Evolutionary conservation across 2,888 invertebrate genomes (phyloP).

Genomic region (Elgonia sp.): DNA sequence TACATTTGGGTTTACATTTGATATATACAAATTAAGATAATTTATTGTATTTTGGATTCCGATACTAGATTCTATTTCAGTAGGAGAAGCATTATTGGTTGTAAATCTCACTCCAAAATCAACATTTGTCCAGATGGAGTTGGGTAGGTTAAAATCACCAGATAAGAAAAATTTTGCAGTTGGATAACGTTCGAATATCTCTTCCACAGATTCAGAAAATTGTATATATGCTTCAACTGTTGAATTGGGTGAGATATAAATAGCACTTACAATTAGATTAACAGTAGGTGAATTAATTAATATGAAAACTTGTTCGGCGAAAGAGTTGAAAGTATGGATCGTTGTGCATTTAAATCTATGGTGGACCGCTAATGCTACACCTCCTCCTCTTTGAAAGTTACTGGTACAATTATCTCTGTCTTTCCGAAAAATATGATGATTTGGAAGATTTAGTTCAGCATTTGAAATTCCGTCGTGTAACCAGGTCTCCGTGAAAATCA

Average conservation of each 20-base stretch:
- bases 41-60: not conserved
- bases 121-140: not conserved
- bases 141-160: conserved; percentile 3
- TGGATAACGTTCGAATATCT: not conserved
- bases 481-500: not conserved
- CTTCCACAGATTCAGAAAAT: not conserved
- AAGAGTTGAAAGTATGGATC: not conserved
- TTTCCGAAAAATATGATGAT: not conserved
- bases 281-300: not conserved
- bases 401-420: not conserved
- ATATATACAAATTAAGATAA: not conserved
- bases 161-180: not conserved
- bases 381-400: not conserved
- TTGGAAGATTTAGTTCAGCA: not conserved
- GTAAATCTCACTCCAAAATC: not conserved
- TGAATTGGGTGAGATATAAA: not conserved
- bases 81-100: not conserved
- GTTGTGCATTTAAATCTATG: not conserved
- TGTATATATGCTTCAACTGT: not conserved
- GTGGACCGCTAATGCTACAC: not conserved
- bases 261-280: not conserved
- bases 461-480: not conserved
- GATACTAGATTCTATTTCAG: not conserved
- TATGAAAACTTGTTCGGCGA: not conserved
- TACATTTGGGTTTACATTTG: not conserved